A percentile compares a stretch with the other conserved stretches of the same genome.
Conservation (phyloP, 2,797 vertebrate species). For the Myotis findleyi region DNA sequence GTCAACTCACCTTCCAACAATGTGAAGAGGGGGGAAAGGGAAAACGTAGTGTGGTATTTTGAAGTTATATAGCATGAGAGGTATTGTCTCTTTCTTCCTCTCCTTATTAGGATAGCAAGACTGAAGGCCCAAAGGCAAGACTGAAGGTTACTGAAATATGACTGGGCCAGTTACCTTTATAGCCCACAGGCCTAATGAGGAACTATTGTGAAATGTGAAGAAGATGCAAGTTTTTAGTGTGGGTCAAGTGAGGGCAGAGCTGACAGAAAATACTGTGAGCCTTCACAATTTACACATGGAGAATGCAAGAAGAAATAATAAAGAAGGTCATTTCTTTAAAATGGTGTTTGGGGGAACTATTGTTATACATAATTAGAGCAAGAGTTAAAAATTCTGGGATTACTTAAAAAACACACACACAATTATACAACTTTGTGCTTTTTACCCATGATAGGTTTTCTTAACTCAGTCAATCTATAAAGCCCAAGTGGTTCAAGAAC, state of each 20-base stretch:
- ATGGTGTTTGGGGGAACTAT: not conserved
- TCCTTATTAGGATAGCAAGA: not conserved
- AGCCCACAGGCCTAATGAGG: not conserved
- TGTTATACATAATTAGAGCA: not conserved
- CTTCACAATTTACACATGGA: not conserved
- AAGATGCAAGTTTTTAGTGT: not conserved
- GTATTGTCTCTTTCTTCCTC: not conserved
- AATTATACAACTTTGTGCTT: not conserved
- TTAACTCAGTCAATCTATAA: constrained; percentile 10
- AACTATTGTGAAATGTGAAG: not conserved
- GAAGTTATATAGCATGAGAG: not conserved
- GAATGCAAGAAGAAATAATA: constrained; percentile 43
- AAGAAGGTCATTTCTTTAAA: not conserved
- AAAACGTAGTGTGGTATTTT: not conserved
- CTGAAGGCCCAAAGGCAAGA: not conserved
- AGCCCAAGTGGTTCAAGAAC: not conserved
- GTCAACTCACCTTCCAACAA: not conserved
- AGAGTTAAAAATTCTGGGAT: constrained; percentile 1
- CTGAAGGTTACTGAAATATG: not conserved
- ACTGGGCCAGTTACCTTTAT: not conserved
- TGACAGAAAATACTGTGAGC: not conserved
- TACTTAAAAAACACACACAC: not conserved
- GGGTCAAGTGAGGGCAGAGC: not conserved
- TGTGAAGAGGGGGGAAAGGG: not conserved
- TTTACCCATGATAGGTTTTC: not conserved